Percentiles rank a stretch among this genome's conserved stretches.
These are phyloP conservation scores for Zonitis immaculata DNA, from an alignment of 2,888 invertebrate genomes.

Conservation along the genomic window DNA sequence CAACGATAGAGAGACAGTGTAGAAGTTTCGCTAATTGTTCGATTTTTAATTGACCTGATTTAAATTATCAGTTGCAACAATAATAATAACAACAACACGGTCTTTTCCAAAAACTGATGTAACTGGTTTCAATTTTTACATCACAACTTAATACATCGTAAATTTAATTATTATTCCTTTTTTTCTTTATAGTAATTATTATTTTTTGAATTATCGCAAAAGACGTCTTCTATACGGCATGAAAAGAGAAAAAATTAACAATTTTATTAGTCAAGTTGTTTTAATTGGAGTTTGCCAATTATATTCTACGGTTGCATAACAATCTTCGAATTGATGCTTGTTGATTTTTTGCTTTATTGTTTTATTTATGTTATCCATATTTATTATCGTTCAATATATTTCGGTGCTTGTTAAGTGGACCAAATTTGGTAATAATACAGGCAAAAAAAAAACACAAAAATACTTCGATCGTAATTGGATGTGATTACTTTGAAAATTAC, in stretches of 20 bases:
- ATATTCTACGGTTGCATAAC: background rate
- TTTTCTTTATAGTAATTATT: background rate
- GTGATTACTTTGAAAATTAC: background rate
- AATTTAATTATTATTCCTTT: background rate
- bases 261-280: background rate
- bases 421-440: background rate
- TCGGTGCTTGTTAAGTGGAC: background rate
- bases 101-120: slow-evolving; percentile 12
- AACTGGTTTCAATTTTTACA: slow-evolving; percentile 14
- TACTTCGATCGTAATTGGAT: background rate
- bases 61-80: background rate
- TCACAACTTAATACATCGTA: background rate
- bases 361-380: background rate
- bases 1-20: background rate
- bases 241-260: background rate
- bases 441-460: no score
- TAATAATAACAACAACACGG: background rate
- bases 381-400: background rate
- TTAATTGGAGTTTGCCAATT: slow-evolving; percentile 1
- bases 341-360: background rate
- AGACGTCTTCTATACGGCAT: background rate
- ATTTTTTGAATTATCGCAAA: background rate
- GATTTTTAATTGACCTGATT: slow-evolving; percentile 10
- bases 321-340: background rate
- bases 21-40: slow-evolving; percentile 9